Evolutionary conservation across 2,888 invertebrate genomes (phyloP), one percentile per base, ranked within the genome.

Genomic region (Mechanitis mazaeus): DNA sequence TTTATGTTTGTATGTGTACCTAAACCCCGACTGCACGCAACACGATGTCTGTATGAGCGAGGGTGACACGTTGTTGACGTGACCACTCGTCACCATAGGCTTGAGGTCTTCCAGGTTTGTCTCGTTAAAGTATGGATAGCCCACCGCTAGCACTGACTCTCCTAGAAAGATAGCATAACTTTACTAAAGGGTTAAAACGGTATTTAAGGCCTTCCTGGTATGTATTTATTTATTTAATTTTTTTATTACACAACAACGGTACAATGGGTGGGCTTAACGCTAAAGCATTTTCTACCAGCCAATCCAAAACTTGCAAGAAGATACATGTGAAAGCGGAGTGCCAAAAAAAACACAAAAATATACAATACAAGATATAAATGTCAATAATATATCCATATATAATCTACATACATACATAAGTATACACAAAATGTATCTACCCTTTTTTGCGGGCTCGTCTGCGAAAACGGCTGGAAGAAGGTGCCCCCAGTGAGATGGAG

Each of bases 1-100:
- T 42, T 12, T 33, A 35, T 42, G 12, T 33, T 31, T 20, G 45
- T 1, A 31, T 55, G 20, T 47, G 47, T 55, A 85, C 85, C 85
- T 85, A 68, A 91, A 90, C 0, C 93, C 93, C 0, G 92, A 91
- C 75, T 93, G 92, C 9, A 93, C 90, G 74, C 92, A 92, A 72
- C 93, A 93, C 0, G 92, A 92, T 0, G 93, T 93, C 75, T 92
- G 92, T 60, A 93, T 75, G 89, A 92, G 91, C 64, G 87, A 90
- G 0, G 88, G 82, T 20, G 91, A 87, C 42, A 83, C 84, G 69
- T 89, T 91, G 71, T 91, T 91, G 35, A 93, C 80, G 72, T 90
- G 85, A 1, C 93, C 93, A 20, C 85, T 80, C 3, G 92, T 92
- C 54, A 93, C 80, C 0, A 91, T 92, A 0, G 92, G 91, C 55